A percentile compares a stretch with the other conserved stretches of the same genome.
phyloP scores from a whole-genome alignment of 35 echinoderm and acorn worm species.

The Patiria miniata region DNA sequence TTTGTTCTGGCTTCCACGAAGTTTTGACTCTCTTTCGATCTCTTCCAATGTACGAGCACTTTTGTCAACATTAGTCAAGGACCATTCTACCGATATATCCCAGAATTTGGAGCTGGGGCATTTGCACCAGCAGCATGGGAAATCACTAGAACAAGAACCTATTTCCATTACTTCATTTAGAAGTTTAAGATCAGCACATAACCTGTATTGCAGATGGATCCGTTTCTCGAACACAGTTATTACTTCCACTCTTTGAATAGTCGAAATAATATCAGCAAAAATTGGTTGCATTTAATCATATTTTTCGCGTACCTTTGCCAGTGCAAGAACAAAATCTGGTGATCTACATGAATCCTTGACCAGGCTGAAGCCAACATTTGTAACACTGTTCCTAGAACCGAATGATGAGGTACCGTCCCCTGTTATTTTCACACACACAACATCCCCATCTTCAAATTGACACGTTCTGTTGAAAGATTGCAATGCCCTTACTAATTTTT shows the following conservation, averaged over 20 bases:
- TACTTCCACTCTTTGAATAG: background rate
- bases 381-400: background rate
- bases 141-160: background rate
- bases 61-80: background rate
- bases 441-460: background rate
- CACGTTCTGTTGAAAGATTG: background rate
- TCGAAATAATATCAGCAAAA: slow-evolving; percentile 12
- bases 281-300: background rate
- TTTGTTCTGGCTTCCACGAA: background rate
- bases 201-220: background rate
- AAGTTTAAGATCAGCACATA: slow-evolving; percentile 21
- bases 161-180: slow-evolving; percentile 32
- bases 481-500: background rate
- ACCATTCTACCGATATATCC: background rate
- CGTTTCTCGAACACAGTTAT: background rate
- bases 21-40: slow-evolving; percentile 5
- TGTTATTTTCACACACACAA: background rate
- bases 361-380: background rate
- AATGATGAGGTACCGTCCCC: slow-evolving; percentile 5
- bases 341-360: background rate
- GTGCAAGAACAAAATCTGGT: background rate
- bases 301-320: background rate
- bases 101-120: background rate
- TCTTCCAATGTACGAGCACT: slow-evolving; percentile 17
- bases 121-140: slow-evolving; percentile 29